These are phyloP conservation scores for Pantelozetes paolii DNA, from an alignment of 2,888 invertebrate genomes.

Conservation along the genomic window DNA sequence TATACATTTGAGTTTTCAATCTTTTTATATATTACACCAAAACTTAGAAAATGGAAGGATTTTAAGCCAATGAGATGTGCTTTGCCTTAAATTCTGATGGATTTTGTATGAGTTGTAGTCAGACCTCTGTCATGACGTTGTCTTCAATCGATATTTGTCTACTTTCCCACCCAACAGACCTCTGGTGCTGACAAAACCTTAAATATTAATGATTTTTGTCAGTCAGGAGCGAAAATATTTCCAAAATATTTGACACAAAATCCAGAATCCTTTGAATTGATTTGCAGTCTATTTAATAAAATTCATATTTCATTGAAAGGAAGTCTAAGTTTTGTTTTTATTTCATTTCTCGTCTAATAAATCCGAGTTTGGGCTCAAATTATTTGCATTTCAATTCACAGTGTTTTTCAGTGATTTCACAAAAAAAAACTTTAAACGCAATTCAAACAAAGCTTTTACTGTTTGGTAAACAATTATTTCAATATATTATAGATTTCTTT, in stretches of 20 bases:
- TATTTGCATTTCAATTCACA: too few relatives aligned
- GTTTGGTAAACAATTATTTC: too few relatives aligned
- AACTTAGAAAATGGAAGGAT: conserved; percentile 23
- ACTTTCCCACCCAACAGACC: background rate
- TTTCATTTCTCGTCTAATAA: background rate
- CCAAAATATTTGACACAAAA: background rate
- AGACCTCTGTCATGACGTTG: background rate
- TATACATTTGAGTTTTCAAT: conserved; percentile 20
- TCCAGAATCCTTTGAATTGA: too few relatives aligned
- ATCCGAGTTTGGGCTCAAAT: too few relatives aligned
- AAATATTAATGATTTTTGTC: conserved; percentile 9
- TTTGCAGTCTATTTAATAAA: too few relatives aligned
- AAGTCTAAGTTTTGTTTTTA: background rate
- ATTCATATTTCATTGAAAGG: too few relatives aligned
- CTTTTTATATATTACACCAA: conserved; percentile 4
- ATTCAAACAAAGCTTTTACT: too few relatives aligned
- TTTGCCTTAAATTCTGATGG: conserved; percentile 20
- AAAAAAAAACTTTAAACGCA: too few relatives aligned
- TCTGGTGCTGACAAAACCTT: conserved; percentile 9
- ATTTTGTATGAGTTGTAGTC: background rate
- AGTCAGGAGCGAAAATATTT: too few relatives aligned
- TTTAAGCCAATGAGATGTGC: conserved; percentile 21
- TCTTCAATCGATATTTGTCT: background rate
- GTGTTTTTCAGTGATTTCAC: too few relatives aligned
- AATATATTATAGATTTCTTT: too few relatives aligned